Base-by-base conservation (phyloP, 2,888 invertebrate species). In the Melieria picta region DNA sequence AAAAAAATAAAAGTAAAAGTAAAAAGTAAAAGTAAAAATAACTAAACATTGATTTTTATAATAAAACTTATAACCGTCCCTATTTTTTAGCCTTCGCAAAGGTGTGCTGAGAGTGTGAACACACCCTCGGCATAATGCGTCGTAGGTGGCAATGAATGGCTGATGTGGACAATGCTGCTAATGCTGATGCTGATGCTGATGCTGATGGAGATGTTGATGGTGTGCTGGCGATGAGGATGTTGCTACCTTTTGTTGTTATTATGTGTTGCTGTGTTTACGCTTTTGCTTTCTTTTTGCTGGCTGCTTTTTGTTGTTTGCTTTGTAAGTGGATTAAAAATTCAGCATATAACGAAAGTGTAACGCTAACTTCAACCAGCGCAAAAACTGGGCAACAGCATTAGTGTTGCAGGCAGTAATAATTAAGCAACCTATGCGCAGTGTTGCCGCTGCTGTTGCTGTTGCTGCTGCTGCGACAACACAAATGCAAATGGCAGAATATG, bases 271-370 rank as follows among this genome's bases (percentile, higher is more conserved):
- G 71, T 77, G 71, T 72, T 71, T 66, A 72, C 72, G 71, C 77
- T 76, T 65, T 71, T 68, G 71, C 68, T 81, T 58, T 65, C 13
- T 65, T 48, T 62, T 9, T 48, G 42, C 30, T 13, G 42, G 16
- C 11, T 30, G 7, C 4, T 11, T 45, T n/a, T 47, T 50, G 46
- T 62, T 16, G 47, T 55, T 47, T 63, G 65, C 50, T 68, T 71
- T 65, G 68, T 11, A 71, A 73, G 65, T 68, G 68, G 65, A 73
- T 75, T 75, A 72, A 72, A 75, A 64, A 75, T 73, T 64, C 71
- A 71, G 72, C 65, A 71, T 60, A 47, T 52, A 74, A 69, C 67
- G 69, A 69, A 69, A 69, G 69, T 63, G 65, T 60, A 61, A 61
- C 61, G 58, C 46, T 65, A 50, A 60, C 58, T 57, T 55, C 30